Percentiles rank a stretch among this genome's conserved stretches.
phyloP scores from a whole-genome alignment of 2,113 vertebrate genomes.

The cattle (Bos taurus) region DNA sequence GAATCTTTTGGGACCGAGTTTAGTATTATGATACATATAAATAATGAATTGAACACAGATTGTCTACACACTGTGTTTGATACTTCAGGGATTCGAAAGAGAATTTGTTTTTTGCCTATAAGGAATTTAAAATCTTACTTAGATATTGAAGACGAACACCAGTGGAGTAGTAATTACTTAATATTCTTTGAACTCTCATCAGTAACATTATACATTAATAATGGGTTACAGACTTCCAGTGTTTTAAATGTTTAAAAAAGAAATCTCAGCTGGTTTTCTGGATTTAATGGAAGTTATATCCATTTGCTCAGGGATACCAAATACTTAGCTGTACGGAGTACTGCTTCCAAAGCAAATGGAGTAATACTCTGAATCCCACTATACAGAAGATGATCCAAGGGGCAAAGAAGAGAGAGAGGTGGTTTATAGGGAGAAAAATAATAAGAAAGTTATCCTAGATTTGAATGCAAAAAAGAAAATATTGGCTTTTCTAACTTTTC shows the following conservation, averaged over 20 bases:
- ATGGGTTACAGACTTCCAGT: neutral
- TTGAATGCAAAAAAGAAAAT: neutral
- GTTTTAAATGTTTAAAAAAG: neutral
- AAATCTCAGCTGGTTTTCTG: slow-evolving; percentile 16
- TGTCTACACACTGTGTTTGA: neutral
- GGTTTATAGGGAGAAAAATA: neutral
- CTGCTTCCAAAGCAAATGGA: neutral
- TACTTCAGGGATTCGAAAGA: neutral
- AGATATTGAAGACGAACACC: neutral
- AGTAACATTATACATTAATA: neutral
- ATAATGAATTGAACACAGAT: neutral
- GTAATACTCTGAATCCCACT: neutral
- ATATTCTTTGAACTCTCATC: neutral
- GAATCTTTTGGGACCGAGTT: neutral
- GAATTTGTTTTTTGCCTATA: neutral
- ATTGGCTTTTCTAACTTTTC: neutral
- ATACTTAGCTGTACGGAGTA: neutral
- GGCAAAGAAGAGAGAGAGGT: neutral
- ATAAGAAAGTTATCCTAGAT: neutral
- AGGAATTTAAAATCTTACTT: slow-evolving; percentile 27
- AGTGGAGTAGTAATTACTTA: slow-evolving; percentile 12
- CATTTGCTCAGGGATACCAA: neutral
- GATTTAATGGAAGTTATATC: slow-evolving; percentile 2
- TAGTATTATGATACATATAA: neutral
- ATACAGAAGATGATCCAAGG: neutral